Evolutionary conservation across 2,888 invertebrate genomes (phyloP).

Genomic region (Tetramorium bicarinatum): DNA sequence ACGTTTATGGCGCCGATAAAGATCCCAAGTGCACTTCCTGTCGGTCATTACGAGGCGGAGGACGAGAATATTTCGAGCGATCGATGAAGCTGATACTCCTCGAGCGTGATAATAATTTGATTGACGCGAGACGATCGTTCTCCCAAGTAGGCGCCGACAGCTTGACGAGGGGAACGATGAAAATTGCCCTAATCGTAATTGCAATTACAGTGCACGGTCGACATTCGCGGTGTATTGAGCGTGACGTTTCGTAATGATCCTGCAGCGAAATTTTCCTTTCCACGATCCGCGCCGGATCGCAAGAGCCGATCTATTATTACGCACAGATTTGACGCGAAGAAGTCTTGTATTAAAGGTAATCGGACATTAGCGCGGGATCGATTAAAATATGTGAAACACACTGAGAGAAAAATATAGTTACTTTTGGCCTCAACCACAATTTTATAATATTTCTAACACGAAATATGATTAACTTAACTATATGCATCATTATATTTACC

Average conservation of each 20-base stretch:
- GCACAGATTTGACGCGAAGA: background rate
- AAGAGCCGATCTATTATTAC: slow-evolving; percentile 67
- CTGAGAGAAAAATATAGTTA: too few species aligned
- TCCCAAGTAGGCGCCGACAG: slow-evolving; percentile 14
- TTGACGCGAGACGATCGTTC: slow-evolving; percentile 31
- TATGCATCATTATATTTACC: too few species aligned
- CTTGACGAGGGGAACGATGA: slow-evolving; percentile 53
- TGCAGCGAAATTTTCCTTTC: slow-evolving; percentile 69
- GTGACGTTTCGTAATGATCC: slow-evolving; percentile 65
- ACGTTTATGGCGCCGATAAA: slow-evolving; percentile 39
- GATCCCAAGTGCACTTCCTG: slow-evolving; percentile 26
- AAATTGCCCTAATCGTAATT: slow-evolving; percentile 67
- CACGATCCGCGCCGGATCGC: slow-evolving; percentile 56
- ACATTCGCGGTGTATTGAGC: slow-evolving; percentile 69
- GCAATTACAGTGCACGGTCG: slow-evolving; percentile 63
- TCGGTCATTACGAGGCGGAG: slow-evolving; percentile 16
- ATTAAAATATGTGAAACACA: background rate
- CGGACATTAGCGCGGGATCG: background rate
- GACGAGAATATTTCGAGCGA: slow-evolving; percentile 14
- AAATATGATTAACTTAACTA: too few species aligned
- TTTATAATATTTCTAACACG: too few species aligned
- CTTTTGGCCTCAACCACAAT: too few species aligned
- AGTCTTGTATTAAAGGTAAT: background rate
- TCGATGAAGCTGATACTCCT: slow-evolving; percentile 11
- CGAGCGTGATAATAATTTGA: slow-evolving; percentile 35